phyloP scores from a whole-genome alignment of 2,888 invertebrate species.

The Alloscopus bannaensis region DNA sequence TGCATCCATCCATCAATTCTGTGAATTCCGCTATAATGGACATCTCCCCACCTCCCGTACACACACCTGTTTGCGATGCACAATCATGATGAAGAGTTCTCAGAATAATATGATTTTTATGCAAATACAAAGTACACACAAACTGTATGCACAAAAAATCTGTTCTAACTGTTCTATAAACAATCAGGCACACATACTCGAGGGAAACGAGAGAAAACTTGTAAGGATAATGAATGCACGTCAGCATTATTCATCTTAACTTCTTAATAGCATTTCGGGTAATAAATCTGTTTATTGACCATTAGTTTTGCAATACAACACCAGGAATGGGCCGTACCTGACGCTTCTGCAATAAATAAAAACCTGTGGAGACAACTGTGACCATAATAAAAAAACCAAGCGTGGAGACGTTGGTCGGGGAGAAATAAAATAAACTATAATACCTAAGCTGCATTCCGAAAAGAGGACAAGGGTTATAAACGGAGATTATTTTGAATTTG shows the following conservation, averaged over 20 bases:
- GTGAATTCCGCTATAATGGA: background rate
- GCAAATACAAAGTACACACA: conserved; percentile 35
- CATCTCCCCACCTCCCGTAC: background rate
- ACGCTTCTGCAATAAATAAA: conserved; percentile 48
- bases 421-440: no score
- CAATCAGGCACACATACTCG: no score
- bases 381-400: no score
- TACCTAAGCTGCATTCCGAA: no score
- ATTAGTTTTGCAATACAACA: conserved; percentile 38
- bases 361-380: background rate
- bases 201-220: no score
- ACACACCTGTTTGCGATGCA: background rate
- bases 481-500: no score
- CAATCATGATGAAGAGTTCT: background rate
- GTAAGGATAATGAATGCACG: conserved; percentile 46
- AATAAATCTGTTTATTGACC: conserved; percentile 55
- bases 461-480: no score
- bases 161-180: background rate
- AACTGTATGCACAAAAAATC: background rate
- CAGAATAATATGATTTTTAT: conserved; percentile 50
- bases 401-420: no score
- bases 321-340: conserved; percentile 40
- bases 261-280: conserved; percentile 42
- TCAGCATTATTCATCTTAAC: conserved; percentile 53
- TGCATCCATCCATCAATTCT: conserved; percentile 43